Percentiles rank a stretch among this genome's conserved stretches.
Evolutionary conservation across 1,140 invertebrate genomes (phyloP).

Genomic region (Drosophila pruinosa): DNA sequence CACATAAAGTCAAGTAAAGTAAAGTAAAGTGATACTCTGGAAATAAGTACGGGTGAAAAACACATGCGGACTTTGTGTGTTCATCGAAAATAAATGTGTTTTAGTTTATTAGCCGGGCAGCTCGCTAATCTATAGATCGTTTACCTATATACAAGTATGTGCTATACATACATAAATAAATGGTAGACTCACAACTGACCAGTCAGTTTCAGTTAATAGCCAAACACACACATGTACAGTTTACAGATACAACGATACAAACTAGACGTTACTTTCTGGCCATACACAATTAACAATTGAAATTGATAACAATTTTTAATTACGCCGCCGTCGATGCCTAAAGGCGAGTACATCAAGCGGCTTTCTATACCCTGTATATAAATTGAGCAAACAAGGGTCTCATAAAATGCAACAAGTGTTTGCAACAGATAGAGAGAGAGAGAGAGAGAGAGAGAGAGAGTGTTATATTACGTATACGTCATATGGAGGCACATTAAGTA

Average conservation of each 20-base stretch:
- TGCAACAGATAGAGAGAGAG: not conserved
- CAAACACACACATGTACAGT: not conserved
- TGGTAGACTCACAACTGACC: slow-evolving; percentile 16
- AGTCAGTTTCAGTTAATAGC: slow-evolving; percentile 3
- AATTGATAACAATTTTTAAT: slow-evolving; percentile 75
- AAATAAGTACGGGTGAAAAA: not conserved
- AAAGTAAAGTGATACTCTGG: too few species aligned
- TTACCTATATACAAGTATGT: slow-evolving; percentile 1
- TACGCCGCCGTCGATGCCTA: slow-evolving; percentile 48
- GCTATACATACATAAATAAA: not conserved
- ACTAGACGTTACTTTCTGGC: slow-evolving; percentile 35
- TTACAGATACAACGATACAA: not conserved
- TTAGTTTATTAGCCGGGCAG: not conserved
- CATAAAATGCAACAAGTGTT: not conserved
- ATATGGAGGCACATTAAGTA: too few species aligned
- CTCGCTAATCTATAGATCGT: slow-evolving; percentile 2
- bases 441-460: too few species aligned
- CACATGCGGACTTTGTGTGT: slow-evolving; percentile 7
- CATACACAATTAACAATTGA: slow-evolving; percentile 75
- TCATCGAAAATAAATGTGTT: not conserved
- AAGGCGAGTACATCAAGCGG: slow-evolving; percentile 1
- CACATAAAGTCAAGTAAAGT: too few species aligned
- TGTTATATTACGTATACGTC: not conserved
- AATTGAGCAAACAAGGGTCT: not conserved
- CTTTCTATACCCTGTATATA: slow-evolving; percentile 15